Evolutionary conservation across 2,888 invertebrate species (phyloP).

Genomic region (Molorchus minor): DNA sequence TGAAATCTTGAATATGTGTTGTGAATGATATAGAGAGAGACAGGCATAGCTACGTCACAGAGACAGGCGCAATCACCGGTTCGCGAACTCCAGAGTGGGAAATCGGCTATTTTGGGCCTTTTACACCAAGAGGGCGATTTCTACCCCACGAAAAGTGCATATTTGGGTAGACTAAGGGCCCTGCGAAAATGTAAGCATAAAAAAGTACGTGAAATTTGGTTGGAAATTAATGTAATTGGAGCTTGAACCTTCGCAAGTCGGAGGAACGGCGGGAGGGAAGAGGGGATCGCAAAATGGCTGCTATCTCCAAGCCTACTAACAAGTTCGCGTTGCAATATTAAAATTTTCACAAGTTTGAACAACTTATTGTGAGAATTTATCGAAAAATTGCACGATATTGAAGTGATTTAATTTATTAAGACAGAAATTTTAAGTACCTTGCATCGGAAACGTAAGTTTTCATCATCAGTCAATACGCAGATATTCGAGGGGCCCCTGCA

Average conservation of each 20-base stretch:
- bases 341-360: conserved; percentile 33
- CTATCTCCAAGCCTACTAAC: conserved; percentile 49
- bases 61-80: conserved; percentile 49
- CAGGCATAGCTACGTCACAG: conserved; percentile 48
- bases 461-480: conserved; percentile 4
- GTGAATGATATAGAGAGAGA: conserved; percentile 45
- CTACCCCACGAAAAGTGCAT: conserved; percentile 31
- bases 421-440: conserved; percentile 10
- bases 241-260: conserved; percentile 54
- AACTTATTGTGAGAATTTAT: neutral
- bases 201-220: conserved; percentile 50
- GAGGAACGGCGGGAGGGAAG: conserved; percentile 52
- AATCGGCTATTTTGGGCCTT: conserved; percentile 39
- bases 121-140: conserved; percentile 36
- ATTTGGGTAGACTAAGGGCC: conserved; percentile 9
- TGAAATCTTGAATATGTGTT: conserved; percentile 42
- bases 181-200: conserved; percentile 41
- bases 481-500: conserved; percentile 6
- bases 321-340: conserved; percentile 46
- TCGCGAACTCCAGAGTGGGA: conserved; percentile 41
- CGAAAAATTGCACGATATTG: conserved; percentile 6
- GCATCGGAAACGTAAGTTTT: conserved; percentile 16
- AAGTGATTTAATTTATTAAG: neutral
- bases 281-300: conserved; percentile 59
- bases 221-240: conserved; percentile 47